These are phyloP conservation scores for Apeltes quadracus DNA, from an alignment of 2,113 vertebrate species.

Conservation along the genomic window DNA sequence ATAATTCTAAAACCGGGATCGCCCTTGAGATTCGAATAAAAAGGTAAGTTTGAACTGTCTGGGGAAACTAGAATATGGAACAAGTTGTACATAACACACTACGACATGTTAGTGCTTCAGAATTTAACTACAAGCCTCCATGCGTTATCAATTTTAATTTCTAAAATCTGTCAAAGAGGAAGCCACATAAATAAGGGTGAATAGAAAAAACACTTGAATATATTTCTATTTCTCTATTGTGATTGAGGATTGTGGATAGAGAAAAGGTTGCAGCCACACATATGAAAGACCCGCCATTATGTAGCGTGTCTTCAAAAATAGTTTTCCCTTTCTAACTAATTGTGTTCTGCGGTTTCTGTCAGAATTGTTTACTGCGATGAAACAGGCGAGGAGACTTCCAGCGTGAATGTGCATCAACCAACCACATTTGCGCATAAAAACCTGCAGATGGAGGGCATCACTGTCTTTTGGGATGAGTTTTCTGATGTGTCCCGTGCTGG, in stretches of 20 bases:
- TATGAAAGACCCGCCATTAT: background rate
- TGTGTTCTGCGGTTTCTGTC: conserved; percentile 52
- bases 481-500: conserved; percentile 87
- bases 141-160: background rate
- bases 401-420: conserved; percentile 92
- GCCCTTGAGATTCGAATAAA: conserved; percentile 93
- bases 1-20: conserved; percentile 96
- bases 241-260: background rate
- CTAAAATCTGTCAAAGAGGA: background rate
- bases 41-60: conserved; percentile 82
- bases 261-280: background rate
- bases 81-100: background rate
- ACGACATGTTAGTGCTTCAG: background rate
- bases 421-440: conserved; percentile 95
- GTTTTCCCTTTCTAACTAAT: background rate
- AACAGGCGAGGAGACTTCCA: conserved; percentile 89
- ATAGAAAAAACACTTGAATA: background rate
- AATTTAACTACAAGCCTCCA: background rate
- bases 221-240: background rate
- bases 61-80: background rate
- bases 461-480: conserved; percentile 96
- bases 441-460: conserved; percentile 90
- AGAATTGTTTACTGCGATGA: conserved; percentile 96
- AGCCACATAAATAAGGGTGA: background rate
- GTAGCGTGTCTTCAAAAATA: background rate